Percentiles rank a stretch among this genome's conserved stretches.
Evolutionary conservation across 2,113 vertebrate genomes (phyloP).

Genomic region (Lycocorax pyrrhopterus): DNA sequence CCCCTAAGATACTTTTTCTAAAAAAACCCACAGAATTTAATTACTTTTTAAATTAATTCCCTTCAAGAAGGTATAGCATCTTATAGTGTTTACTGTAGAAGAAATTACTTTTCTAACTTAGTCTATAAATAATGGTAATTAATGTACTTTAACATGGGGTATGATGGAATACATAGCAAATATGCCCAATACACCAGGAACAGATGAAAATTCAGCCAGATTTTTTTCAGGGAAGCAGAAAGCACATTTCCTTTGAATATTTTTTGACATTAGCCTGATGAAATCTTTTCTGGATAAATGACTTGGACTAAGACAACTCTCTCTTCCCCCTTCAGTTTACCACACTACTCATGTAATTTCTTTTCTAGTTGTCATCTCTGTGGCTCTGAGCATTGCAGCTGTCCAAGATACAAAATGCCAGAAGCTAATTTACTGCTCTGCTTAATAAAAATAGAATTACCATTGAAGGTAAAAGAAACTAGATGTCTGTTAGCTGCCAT

Average conservation of each 20-base stretch:
- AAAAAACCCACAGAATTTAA: neutral
- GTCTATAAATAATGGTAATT: neutral
- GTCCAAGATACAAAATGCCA: neutral
- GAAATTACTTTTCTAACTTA: neutral
- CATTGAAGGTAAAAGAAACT: neutral
- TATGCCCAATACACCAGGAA: neutral
- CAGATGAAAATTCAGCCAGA: neutral
- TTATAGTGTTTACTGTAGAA: neutral
- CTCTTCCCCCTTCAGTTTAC: neutral
- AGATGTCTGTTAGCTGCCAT: neutral
- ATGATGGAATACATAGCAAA: neutral
- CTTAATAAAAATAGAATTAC: neutral
- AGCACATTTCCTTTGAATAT: neutral
- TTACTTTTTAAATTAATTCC: neutral
- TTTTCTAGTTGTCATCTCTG: neutral
- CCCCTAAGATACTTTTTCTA: neutral
- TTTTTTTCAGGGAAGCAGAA: neutral
- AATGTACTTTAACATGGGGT: neutral
- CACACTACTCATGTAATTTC: neutral
- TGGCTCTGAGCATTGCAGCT: neutral
- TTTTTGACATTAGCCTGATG: neutral
- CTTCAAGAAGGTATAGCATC: neutral
- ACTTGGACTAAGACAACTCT: neutral
- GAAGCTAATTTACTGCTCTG: neutral
- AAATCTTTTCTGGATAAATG: neutral